phyloP scores from a whole-genome alignment of 2,797 vertebrate genomes.

The Macrochelys suwanniensis region DNA sequence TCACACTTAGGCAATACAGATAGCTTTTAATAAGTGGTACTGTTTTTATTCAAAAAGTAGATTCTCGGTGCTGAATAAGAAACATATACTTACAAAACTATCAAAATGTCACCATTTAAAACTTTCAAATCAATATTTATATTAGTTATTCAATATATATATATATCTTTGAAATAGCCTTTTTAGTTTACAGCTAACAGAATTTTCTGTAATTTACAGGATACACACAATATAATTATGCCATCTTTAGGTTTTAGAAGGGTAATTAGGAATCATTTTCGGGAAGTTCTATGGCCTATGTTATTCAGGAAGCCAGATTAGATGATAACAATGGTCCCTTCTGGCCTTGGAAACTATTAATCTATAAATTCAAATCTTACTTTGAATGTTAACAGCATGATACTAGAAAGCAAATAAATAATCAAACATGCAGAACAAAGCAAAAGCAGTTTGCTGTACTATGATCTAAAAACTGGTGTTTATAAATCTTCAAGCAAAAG shows the following conservation, averaged over 20 bases:
- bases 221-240: background rate
- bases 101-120: constrained; percentile 56
- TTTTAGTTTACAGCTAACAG: background rate
- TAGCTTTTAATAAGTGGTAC: constrained; percentile 81
- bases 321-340: background rate
- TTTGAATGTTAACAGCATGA: background rate
- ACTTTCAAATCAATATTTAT: constrained; percentile 5
- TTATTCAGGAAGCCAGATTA: background rate
- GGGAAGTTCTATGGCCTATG: background rate
- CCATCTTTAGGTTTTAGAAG: constrained; percentile 6
- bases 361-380: background rate
- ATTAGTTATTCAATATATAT: background rate
- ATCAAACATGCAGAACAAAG: background rate
- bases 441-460: background rate
- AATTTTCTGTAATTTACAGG: constrained; percentile 26
- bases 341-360: background rate
- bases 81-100: constrained; percentile 67
- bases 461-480: background rate
- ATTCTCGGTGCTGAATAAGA: constrained; percentile 55
- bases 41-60: constrained; percentile 72
- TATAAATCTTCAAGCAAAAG: background rate
- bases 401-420: constrained; percentile 19
- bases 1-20: constrained; percentile 81
- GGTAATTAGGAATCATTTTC: background rate
- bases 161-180: background rate